Evolutionary conservation across 2,797 vertebrate species (phyloP).

Genomic region (Spinibarbus caldwelli): DNA sequence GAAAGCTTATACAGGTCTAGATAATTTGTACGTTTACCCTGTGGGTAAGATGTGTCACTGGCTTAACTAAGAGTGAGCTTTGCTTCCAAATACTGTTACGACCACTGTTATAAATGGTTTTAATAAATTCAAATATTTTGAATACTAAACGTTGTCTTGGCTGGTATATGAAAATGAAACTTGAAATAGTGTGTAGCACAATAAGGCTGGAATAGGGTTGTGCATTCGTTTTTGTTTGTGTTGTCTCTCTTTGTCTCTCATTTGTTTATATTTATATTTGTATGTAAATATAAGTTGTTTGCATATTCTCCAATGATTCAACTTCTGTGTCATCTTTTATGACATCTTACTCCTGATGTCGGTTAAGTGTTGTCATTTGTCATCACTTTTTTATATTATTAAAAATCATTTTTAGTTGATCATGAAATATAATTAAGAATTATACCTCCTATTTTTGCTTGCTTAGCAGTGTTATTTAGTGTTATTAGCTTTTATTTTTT

Average conservation of each 20-base stretch:
- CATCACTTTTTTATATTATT: too few relatives aligned
- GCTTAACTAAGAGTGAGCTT: too few relatives aligned
- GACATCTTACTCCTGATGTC: not conserved
- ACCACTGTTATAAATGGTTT: not conserved
- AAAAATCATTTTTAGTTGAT: not conserved
- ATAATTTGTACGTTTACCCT: too few relatives aligned
- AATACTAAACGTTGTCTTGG: not conserved
- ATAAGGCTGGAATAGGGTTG: not conserved
- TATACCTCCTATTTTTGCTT: not conserved
- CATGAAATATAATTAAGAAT: not conserved
- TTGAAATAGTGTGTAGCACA: not conserved
- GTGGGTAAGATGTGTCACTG: too few relatives aligned
- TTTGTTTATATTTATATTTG: not conserved
- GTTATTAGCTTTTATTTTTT: not conserved
- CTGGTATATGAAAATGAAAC: not conserved
- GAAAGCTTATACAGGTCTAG: too few relatives aligned
- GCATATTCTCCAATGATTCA: not conserved
- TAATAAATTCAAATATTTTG: not conserved
- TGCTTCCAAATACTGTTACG: not conserved
- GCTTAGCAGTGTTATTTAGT: not conserved
- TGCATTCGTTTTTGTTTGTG: not conserved
- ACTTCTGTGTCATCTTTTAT: not conserved
- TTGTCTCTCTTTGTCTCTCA: not conserved
- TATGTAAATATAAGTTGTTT: not conserved
- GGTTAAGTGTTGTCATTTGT: not conserved